Percentiles rank a stretch among this genome's conserved stretches.
These are phyloP conservation scores for Aethes cnicana DNA, from an alignment of 2,888 invertebrate genomes.

Conservation along the genomic window DNA sequence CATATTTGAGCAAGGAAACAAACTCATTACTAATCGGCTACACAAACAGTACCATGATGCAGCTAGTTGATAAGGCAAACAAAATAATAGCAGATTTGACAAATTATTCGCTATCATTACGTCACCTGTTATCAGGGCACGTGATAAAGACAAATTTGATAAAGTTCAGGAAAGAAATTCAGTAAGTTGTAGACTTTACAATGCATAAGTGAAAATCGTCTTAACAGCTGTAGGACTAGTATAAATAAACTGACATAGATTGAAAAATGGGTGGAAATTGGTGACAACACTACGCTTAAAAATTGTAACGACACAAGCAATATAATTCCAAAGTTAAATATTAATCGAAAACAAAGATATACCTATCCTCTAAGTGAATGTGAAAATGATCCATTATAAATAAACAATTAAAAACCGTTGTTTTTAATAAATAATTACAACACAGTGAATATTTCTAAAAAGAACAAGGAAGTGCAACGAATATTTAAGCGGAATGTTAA, in stretches of 20 bases:
- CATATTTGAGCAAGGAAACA: too few species aligned
- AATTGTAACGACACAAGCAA: too few species aligned
- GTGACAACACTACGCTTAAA: too few species aligned
- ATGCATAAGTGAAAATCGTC: constrained; percentile 6
- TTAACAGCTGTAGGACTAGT: too few species aligned
- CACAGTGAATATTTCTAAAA: background rate
- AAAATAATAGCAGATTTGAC: constrained; percentile 32
- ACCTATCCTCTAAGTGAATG: too few species aligned
- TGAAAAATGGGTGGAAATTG: too few species aligned
- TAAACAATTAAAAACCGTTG: too few species aligned
- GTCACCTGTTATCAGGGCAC: constrained; percentile 44
- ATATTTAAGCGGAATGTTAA: background rate
- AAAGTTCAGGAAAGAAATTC: constrained; percentile 54
- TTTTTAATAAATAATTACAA: too few species aligned
- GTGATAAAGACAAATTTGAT: constrained; percentile 55
- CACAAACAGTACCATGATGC: background rate
- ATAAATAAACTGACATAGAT: too few species aligned
- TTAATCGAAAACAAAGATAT: too few species aligned
- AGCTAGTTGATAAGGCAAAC: constrained; percentile 33
- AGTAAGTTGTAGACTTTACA: constrained; percentile 21
- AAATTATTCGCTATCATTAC: constrained; percentile 43
- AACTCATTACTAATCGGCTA: background rate
- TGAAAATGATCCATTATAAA: too few species aligned
- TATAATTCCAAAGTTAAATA: too few species aligned
- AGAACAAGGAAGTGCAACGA: background rate